Evolutionary conservation across 2,888 invertebrate species (phyloP), one percentile per base, ranked within the genome.

Genomic region (Agrypnus murinus): DNA sequence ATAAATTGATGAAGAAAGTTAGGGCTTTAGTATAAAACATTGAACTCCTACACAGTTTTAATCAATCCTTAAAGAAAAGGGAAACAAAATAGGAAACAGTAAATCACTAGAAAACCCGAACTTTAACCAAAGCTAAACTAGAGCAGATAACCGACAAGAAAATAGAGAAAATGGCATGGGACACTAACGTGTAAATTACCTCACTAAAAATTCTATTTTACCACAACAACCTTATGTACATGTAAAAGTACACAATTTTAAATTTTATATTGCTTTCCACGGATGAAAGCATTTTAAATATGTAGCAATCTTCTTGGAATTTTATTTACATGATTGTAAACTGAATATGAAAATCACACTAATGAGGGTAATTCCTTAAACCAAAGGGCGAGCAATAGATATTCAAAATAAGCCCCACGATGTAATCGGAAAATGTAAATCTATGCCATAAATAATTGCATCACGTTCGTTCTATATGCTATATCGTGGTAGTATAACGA

Each of bases 371-470:
- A n/a, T n/a, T n/a, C n/a, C n/a, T n/a, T n/a, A n/a, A n/a, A n/a
- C n/a, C n/a, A n/a, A n/a, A n/a, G n/a, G n/a, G n/a, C n/a, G n/a
- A n/a, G n/a, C n/a, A n/a, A 15, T 53, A 5, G 53, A 6, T 2
- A 31, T n/a, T 25, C 4, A 12, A 46, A 45, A 32, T 46, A 46
- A 31, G 15, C 34, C 9, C 34, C 34, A 45, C 32, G 45, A 17
- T 36, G 36, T 19, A 67, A 60, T 67, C 12, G 19, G 4, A 31
- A 66, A 67, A 50, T 67, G 48, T 40, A 60, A 67, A 77, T 82
- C 81, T 80, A 77, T 76, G 79, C 77, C 79, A 79, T 73, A 72
- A 77, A 75, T 74, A 81, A 82, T 82, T 80, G 80, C 78, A 78
- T 81, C 82, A 82, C 82, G 82, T 82, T 75, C 70, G 66, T 72